Evolutionary conservation across 2,113 vertebrate species (phyloP).

Genomic region (Cyanoramphus novaezelandiae): DNA sequence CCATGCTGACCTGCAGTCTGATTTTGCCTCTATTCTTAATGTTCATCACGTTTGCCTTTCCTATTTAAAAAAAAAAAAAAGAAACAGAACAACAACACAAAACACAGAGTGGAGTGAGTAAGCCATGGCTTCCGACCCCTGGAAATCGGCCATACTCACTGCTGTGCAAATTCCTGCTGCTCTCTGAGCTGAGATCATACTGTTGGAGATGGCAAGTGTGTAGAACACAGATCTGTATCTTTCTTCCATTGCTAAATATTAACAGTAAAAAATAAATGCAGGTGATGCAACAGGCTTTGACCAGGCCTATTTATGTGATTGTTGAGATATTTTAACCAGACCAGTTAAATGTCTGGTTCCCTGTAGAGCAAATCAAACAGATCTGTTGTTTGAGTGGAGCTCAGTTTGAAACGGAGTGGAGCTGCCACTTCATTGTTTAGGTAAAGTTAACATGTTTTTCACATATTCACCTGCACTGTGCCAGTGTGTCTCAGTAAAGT

Average conservation of each 20-base stretch:
- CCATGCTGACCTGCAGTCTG: not conserved
- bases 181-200: conserved; percentile 67
- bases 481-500: fast-evolving
- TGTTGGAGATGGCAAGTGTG: conserved; percentile 47
- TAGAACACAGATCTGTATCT: conserved; percentile 51
- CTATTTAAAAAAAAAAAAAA: not conserved
- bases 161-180: conserved; percentile 63
- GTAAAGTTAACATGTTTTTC: not conserved
- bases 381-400: not conserved
- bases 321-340: conserved; percentile 22
- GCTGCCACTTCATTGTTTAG: not conserved
- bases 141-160: conserved; percentile 33
- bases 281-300: conserved; percentile 44
- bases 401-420: not conserved
- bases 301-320: conserved; percentile 7
- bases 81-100: not conserved
- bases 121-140: conserved; percentile 52
- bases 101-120: not conserved
- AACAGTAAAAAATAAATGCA: conserved; percentile 44
- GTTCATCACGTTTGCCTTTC: conserved; percentile 9
- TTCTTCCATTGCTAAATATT: conserved; percentile 52
- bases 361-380: not conserved
- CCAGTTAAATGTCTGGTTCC: not conserved
- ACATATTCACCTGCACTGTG: not conserved
- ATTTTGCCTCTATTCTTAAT: conserved; percentile 4